Base-by-base conservation (phyloP, 2,888 invertebrate genomes). In the Ischnura elegans region DNA sequence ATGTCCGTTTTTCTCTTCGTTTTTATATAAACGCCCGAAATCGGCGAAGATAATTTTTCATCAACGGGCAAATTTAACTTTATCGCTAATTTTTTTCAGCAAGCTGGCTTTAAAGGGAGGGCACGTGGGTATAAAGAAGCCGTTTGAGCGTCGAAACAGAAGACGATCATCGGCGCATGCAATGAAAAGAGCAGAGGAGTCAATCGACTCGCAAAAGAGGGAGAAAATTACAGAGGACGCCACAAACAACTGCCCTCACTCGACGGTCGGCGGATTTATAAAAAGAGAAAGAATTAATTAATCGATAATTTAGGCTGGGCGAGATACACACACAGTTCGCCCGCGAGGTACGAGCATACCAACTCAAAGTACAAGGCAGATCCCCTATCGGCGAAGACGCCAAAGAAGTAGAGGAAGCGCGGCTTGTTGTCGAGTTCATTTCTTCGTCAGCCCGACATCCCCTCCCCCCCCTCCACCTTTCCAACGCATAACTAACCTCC, bases 241-340 rank as follows among this genome's bases (percentile, higher is more conserved):
- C 36, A 25, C 13, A 61, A n/a, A 61, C 29, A 25, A 8, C 25
- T 55, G 2, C 87, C 36, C 42, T 55, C 51, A 36, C 42, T 25
- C 87, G 51, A 55, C 29, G 13, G 36, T 19, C 21, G 42, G 42
- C 2, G 51, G 51, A 19, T 19, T 51, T 13, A 51, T 19, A 51
- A 19, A 51, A 3, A 19, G 10, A 21, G 42, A 61, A 87, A 51
- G 61, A 87, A 55, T 25, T 87, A 87, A 55, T 61, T 61, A 87
- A 55, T 87, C 55, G 55, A 87, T 55, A 87, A 87, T 55, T 87
- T 87, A 42, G 42, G 29, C 36, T 4, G 66, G 76, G 76, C 76
- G 36, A n/a, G 61, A 25, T 16, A 36, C 76, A 76, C 76, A n/a
- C n/a, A 36, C 76, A 36, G 8, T 36, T n/a, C n/a, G n/a, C n/a